phyloP scores from a whole-genome alignment of 2,888 invertebrate species.

The Andricus curvator region DNA sequence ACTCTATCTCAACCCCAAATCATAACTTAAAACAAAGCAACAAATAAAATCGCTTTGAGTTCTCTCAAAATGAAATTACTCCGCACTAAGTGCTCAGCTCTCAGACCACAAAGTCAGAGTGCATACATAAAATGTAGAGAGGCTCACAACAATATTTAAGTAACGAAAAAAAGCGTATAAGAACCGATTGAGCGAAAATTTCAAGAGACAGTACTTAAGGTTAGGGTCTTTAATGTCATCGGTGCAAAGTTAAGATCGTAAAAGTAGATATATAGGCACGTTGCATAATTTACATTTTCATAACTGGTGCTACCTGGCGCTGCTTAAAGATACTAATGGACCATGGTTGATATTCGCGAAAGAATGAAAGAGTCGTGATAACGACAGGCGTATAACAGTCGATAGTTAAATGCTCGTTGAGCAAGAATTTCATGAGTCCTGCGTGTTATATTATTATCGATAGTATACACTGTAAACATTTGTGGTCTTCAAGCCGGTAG shows the following conservation, averaged over 20 bases:
- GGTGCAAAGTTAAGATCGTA: slow-evolving; percentile 63
- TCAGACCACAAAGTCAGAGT: slow-evolving; percentile 14
- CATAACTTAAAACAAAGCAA: slow-evolving; percentile 14
- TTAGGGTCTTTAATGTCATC: slow-evolving; percentile 56
- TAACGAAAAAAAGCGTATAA: slow-evolving; percentile 19
- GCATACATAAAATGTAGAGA: slow-evolving; percentile 25
- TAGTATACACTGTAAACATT: neutral
- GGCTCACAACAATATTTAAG: slow-evolving; percentile 16
- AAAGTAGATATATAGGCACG: slow-evolving; percentile 62
- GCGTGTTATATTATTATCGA: slow-evolving; percentile 35
- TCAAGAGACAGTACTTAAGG: slow-evolving; percentile 35
- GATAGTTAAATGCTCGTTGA: slow-evolving; percentile 50
- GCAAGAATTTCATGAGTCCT: slow-evolving; percentile 50
- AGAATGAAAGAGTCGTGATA: slow-evolving; percentile 47
- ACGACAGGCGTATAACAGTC: slow-evolving; percentile 51
- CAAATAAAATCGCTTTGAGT: slow-evolving; percentile 1
- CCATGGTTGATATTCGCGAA: slow-evolving; percentile 52
- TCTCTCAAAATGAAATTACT: neutral
- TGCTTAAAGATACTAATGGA: slow-evolving; percentile 53
- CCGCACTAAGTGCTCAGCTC: neutral
- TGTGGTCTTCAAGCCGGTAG: slow-evolving; percentile 21
- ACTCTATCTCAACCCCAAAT: neutral
- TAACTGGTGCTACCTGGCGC: slow-evolving; percentile 53
- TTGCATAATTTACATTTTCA: slow-evolving; percentile 63
- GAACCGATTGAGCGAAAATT: slow-evolving; percentile 25